phyloP scores from a whole-genome alignment of 1,140 invertebrate species.

The Heliconius hermathena region DNA sequence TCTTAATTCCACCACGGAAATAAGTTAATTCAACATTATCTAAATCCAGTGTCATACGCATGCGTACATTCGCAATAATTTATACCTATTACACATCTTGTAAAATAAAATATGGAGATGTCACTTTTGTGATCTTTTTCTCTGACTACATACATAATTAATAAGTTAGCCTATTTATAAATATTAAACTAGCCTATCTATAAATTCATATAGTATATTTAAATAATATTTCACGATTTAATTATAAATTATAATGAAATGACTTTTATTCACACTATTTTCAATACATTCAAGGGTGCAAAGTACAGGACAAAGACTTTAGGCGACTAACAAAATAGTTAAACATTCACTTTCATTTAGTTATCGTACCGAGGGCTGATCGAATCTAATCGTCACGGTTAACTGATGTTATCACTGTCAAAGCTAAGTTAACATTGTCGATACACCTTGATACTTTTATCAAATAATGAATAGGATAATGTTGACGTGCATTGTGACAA shows the following conservation, averaged over 20 bases:
- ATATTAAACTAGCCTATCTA: no score
- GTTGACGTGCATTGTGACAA: constrained; percentile 1
- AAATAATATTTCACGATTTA: no score
- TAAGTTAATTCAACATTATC: background rate
- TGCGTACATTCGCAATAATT: background rate
- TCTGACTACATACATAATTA: background rate
- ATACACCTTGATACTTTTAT: background rate
- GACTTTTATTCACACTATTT: background rate
- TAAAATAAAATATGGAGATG: background rate
- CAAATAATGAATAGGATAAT: background rate
- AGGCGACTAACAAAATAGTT: background rate
- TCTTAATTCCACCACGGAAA: background rate
- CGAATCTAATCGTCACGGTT: constrained; percentile 3
- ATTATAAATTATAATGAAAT: background rate
- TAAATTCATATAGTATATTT: no score
- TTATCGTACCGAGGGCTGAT: background rate
- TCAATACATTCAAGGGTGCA: background rate
- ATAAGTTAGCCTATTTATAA: background rate
- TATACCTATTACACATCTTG: background rate
- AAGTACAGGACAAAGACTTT: background rate
- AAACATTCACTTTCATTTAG: constrained; percentile 12
- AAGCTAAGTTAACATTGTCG: constrained; percentile 10
- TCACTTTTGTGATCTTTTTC: background rate
- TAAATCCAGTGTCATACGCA: background rate
- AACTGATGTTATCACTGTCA: constrained; percentile 2